Percentiles rank a stretch among this genome's conserved stretches.
These are phyloP conservation scores for Atherinosoma microstoma DNA, from an alignment of 2,797 vertebrate species.

Conservation along the genomic window DNA sequence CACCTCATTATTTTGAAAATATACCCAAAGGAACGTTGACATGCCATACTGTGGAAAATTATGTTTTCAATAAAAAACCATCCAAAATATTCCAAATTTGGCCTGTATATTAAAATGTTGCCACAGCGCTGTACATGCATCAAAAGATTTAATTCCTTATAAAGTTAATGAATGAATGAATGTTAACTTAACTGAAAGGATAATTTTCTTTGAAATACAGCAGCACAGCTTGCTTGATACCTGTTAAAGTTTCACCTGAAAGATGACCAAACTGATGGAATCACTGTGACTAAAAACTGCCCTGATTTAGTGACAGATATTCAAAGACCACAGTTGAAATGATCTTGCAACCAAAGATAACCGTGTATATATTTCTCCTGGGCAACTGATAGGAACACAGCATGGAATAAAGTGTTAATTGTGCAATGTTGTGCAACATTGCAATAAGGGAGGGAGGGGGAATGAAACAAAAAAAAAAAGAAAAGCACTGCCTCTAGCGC, in stretches of 20 bases:
- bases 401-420: neutral
- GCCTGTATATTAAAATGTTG: neutral
- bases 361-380: no score
- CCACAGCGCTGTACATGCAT: neutral
- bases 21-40: neutral
- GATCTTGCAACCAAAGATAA: neutral
- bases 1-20: constrained; percentile 9
- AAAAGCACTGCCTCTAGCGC: no score
- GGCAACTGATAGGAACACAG: neutral
- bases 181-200: neutral
- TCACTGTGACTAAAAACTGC: neutral
- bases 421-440: neutral
- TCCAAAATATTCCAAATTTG: neutral
- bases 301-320: neutral
- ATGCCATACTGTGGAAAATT: neutral
- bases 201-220: neutral
- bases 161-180: neutral
- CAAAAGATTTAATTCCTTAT: neutral
- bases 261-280: neutral
- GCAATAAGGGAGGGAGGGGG: no score
- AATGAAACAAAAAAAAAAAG: no score
- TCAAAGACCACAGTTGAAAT: neutral
- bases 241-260: neutral
- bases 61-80: neutral
- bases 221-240: neutral